These are phyloP conservation scores for Drosophila stalkeri DNA, from an alignment of 2,888 invertebrate species.

Conservation along the genomic window DNA sequence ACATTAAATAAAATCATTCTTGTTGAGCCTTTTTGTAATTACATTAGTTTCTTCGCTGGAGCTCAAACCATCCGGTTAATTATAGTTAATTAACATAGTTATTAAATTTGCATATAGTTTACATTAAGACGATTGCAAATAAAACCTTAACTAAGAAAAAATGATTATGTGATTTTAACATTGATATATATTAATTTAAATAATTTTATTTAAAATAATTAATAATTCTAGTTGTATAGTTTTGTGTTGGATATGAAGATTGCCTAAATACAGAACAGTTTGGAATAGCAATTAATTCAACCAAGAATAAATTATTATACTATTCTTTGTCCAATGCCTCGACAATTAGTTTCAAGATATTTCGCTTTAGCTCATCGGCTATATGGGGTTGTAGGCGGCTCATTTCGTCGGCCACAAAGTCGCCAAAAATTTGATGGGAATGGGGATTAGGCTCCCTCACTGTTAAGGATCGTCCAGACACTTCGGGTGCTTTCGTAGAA, in stretches of 20 bases:
- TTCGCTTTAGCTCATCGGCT: constrained; percentile 38
- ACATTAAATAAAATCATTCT: background rate
- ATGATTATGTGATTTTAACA: no score
- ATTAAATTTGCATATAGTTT: no score
- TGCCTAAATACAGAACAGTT: background rate
- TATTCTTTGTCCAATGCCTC: constrained; percentile 31
- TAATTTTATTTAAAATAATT: no score
- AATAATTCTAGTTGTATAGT: background rate
- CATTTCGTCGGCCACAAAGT: constrained; percentile 52
- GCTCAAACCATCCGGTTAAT: no score
- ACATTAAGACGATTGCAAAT: no score
- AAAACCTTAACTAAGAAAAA: no score
- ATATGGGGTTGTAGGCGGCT: constrained; percentile 28
- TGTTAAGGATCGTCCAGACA: constrained; percentile 2
- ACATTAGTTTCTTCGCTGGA: background rate
- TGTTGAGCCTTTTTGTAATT: background rate
- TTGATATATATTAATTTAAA: no score
- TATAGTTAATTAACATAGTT: no score
- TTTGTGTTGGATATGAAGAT: background rate
- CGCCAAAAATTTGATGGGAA: constrained; percentile 48
- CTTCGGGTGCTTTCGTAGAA: background rate
- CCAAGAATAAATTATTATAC: background rate
- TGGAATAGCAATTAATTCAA: background rate
- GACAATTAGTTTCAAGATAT: constrained; percentile 39
- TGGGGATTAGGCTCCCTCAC: constrained; percentile 6